Evolutionary conservation across 2,888 invertebrate genomes (phyloP), one percentile per base, ranked within the genome.

Genomic region (Cabera pusaria): DNA sequence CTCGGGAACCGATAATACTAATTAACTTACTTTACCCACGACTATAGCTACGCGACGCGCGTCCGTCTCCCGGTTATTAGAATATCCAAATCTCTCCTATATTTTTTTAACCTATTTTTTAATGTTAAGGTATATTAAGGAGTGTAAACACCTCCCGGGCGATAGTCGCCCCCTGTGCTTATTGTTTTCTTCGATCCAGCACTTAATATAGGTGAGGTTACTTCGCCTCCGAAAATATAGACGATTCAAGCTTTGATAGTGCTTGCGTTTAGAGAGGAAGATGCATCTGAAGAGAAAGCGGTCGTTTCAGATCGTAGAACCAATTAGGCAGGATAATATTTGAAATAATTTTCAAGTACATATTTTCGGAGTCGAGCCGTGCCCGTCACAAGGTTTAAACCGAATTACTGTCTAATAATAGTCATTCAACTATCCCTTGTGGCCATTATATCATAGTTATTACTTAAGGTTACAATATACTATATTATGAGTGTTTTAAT

Each of bases 41-140:
- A n/a, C n/a, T n/a, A n/a, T 19, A 6, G 9, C 7, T 24, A 7
- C 16, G 33, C 43, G 39, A 32, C 57, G 49, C 45, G 59, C 44
- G 53, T 47, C 47, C 53, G 50, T 57, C 59, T 59, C 55, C 43
- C 56, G 57, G 48, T 56, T 71, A 72, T 66, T 79, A 77, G 69
- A 78, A 77, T 82, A 85, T 82, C 87, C 87, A 86, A 85, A 69
- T 85, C 83, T 84, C 76, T 86, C 86, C 87, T 87, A 86, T 87
- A 87, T 87, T 87, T 87, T 87, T 87, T 87, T 87, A 87, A 75
- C 82, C 87, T 86, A 73, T 87, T 87, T 86, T 85, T 78, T 47
- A 80, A 80, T 75, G 73, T 83, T 87, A 87, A 85, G 85, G 67
- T 83, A 85, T 82, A 81, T 80, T 82, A 71, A 21, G 48, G 59